Evolutionary conservation across 1,140 invertebrate genomes (phyloP), one percentile per base, ranked within the genome.

Genomic region (Pachyrhynchus sulphureomaculatus): DNA sequence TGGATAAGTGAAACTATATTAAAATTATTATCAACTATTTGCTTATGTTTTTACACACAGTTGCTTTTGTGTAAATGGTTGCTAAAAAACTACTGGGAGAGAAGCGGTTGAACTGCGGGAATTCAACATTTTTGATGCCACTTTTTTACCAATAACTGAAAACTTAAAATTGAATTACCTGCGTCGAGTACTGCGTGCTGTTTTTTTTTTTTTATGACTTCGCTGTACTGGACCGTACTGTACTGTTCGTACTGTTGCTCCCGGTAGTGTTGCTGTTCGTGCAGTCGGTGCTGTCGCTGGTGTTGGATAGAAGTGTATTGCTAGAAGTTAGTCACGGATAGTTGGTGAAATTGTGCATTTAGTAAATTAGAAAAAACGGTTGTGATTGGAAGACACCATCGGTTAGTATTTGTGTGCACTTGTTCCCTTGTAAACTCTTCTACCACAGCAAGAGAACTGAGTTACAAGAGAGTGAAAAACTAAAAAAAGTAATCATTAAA

Each of bases 161-260:
- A n/a, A n/a, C n/a, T n/a, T n/a, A n/a, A n/a, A n/a, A n/a, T n/a
- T 29, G 17, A n/a, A 9, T 17, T 60, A 60, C 57, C 57, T 66
- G 54, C 47, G 47, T n/a, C 41, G 65, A 39, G 24, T 55, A 37
- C 17, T 42, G 58, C 34, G 48, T 23, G 66, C 60, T 67, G 62
- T 32, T 62, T 53, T 24, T 26, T 63, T 10, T 63, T 33, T 53
- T 69, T 69, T 65, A 72, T 70, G 39, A 69, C 63, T 56, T 68
- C 60, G 21, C 29, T 68, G 51, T 67, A 73, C 62, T 69, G 72
- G 45, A 68, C 65, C 18, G 59, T 68, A n/a, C n/a, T n/a, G 56
- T 66, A 65, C 24, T 74, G 70, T 24, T 62, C 58, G 54, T 68
- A 70, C 36, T 67, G 66, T 45, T 69, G 64, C 29, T 58, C n/a